Base-by-base conservation (phyloP, 2,113 vertebrate species). In the Urocynchramus pylzowi region DNA sequence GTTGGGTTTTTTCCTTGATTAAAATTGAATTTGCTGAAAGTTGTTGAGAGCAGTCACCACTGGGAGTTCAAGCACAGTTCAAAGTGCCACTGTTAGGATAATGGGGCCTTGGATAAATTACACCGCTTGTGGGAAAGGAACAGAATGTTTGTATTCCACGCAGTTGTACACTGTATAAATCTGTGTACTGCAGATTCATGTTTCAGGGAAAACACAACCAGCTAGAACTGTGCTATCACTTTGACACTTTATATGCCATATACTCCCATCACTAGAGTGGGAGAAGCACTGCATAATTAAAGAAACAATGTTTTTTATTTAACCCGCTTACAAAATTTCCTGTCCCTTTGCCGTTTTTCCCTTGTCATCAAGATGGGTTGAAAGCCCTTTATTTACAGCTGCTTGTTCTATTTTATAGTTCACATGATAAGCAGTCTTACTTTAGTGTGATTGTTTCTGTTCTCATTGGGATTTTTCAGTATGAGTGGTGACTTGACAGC, bases 61-160 rank as follows among this genome's bases (percentile, higher is more conserved):
- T 89, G 96, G 94, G 97, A 97, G 97, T 97, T 97, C 97, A 98
- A 76, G 77, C 84, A 52, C 69, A 96, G 97, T 97, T 97, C 97
- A 96, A 56, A 97, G 88, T 96, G 95, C 96, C 96, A 95, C 95
- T 95, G 81, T 93, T 73, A 67, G 92, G 94, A 96, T 96, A 96
- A 93, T 63, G 56, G 90, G 91, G 89, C 94, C 94, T 95, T 92
- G 91, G 96, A 97, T 97, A 91, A 98, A 94, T 97, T 95, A 97
- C 94, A 95, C 89, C 41, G 60, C 96, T 97, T 97, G 97, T 98
- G 98, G 98, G 98, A 98, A 98, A 97, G 95, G 97, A 98, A 98
- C 94, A 97, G 76, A 96, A 94, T 98, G 95, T 97, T 98, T 98
- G 97, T 97, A 67, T 97, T 97, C 97, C 92, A 95, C 74, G n/a